These are phyloP conservation scores for Semnornis frantzii DNA, from an alignment of 2,113 vertebrate species.

Conservation along the genomic window DNA sequence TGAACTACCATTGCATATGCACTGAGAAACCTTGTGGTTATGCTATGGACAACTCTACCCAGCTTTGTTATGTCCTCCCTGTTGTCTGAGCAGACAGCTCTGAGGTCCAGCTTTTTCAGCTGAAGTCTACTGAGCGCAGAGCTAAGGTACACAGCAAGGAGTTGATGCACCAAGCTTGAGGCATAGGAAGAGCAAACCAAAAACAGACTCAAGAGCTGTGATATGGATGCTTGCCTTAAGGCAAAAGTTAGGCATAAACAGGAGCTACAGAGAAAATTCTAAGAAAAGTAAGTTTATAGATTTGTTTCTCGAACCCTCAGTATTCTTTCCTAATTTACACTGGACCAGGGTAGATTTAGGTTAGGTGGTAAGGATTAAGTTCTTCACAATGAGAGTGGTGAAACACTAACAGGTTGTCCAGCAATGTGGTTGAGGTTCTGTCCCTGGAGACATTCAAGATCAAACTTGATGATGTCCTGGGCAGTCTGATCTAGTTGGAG, in stretches of 20 bases:
- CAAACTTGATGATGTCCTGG: too few relatives aligned
- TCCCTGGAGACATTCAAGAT: too few relatives aligned
- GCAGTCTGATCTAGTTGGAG: too few relatives aligned
- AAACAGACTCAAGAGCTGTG: background rate
- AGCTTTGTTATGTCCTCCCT: background rate
- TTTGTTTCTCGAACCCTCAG: background rate
- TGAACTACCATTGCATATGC: background rate
- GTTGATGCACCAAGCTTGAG: background rate
- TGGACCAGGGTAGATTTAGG: too few relatives aligned
- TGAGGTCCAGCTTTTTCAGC: background rate
- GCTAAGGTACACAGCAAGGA: background rate
- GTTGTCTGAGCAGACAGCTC: background rate
- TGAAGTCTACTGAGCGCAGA: background rate
- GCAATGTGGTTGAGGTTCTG: too few relatives aligned
- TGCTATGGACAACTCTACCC: background rate
- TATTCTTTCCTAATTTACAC: background rate
- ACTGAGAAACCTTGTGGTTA: background rate
- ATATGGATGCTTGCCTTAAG: background rate
- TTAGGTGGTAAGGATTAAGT: too few relatives aligned
- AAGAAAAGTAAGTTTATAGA: background rate
- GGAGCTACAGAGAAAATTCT: background rate
- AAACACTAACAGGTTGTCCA: too few relatives aligned
- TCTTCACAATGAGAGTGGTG: too few relatives aligned
- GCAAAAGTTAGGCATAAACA: background rate
- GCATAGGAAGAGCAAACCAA: background rate